Evolutionary conservation across 2,113 vertebrate species (phyloP).

Genomic region (Chaenogobius annularis): DNA sequence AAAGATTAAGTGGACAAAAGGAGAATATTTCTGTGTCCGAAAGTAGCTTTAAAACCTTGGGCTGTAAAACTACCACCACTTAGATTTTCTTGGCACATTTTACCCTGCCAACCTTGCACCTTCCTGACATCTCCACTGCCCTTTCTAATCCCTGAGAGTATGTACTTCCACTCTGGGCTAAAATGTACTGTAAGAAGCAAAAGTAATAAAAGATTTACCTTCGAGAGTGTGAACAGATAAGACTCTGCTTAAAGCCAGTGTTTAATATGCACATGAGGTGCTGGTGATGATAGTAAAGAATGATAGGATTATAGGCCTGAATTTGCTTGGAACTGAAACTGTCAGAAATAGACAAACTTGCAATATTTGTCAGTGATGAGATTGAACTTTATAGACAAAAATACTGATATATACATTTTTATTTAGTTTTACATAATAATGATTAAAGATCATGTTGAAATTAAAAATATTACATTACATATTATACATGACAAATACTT

Average conservation of each 20-base stretch:
- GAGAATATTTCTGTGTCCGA: not conserved
- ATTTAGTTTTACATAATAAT: too few species aligned
- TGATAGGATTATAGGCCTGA: not conserved
- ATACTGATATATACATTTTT: too few species aligned
- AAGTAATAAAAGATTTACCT: not conserved
- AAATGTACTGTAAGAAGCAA: not conserved
- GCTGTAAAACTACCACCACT: not conserved
- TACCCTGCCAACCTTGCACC: not conserved
- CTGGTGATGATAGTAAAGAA: not conserved
- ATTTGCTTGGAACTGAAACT: not conserved
- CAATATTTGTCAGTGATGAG: not conserved
- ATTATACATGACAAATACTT: too few species aligned
- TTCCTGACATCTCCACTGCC: not conserved
- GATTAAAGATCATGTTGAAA: too few species aligned
- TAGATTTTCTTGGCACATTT: conserved; percentile 1
- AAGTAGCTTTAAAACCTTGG: not conserved
- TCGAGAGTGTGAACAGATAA: not conserved
- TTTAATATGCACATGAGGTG: not conserved
- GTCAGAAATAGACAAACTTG: not conserved
- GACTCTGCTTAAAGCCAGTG: conserved; percentile 1
- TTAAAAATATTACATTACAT: too few species aligned
- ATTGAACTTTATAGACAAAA: not conserved
- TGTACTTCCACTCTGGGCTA: not conserved
- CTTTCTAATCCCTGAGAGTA: not conserved
- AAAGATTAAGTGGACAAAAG: not conserved